Evolutionary conservation across 2,113 vertebrate species (phyloP), one percentile per base, ranked within the genome.

Genomic region (Mola mola): DNA sequence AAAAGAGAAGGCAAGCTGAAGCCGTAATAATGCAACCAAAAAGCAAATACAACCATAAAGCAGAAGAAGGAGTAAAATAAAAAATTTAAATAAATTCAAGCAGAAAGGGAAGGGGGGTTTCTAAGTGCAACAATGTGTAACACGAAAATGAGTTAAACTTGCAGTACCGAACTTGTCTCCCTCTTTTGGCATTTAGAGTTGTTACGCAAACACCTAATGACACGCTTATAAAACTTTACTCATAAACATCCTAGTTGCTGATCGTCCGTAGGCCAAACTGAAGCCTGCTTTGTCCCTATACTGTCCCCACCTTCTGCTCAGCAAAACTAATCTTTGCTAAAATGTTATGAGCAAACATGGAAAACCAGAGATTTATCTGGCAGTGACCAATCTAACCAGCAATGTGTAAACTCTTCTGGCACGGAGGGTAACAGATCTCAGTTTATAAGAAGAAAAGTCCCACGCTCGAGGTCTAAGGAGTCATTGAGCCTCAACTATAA

Each of bases 1-100:
- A 75, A 79, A 76, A 53, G 66, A 70, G 61, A 57, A 62, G 67
- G 53, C 66, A 66, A 58, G 66, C 46, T 73, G 53, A 82, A 78
- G 81, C 60, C 52, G 69, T 44, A 68, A 69, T 53, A 43, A 69
- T 57, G 71, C 60, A 64, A 62, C 58, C 40, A 63, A 69, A 79
- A 78, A 76, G 38, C 67, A 83, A 68, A 73, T 59, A 60, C 42
- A 76, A 57, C 12, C 46, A 74, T 48, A 66, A 53, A 77, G 75
- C 60, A 75, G 53, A 47, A 72, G 53, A 62, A 84, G 59, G 47
- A 12, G 43, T 67, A 21, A 80, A 58, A 68, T 42, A 38, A 24
- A 40, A 33, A 31, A 13, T 10, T 12, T 29, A 21, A 20, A 25
- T 44, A 67, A 55, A 59, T 36, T 26, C 60, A 65, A 70, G 53